A percentile compares a stretch with the other conserved stretches of the same genome.
These are phyloP conservation scores for Orestias chungarensis DNA, from an alignment of 2,797 vertebrate species.

Conservation along the genomic window DNA sequence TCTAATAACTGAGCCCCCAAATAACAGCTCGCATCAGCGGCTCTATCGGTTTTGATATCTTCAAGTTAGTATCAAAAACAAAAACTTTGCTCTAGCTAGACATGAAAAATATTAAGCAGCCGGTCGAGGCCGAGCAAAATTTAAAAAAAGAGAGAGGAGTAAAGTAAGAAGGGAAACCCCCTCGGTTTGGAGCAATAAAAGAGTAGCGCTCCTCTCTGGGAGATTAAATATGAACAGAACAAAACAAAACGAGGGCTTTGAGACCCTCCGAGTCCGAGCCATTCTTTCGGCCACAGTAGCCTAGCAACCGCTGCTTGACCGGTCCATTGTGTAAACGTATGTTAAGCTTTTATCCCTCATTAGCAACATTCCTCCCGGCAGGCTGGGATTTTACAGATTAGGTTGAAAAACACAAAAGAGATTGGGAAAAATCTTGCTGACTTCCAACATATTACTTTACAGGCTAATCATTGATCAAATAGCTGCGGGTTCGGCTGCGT, in stretches of 20 bases:
- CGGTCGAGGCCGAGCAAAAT: slow-evolving; percentile 31
- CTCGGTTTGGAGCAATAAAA: slow-evolving; percentile 75
- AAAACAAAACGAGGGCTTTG: slow-evolving; percentile 85
- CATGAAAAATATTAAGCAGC: slow-evolving; percentile 34
- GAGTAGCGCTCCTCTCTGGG: slow-evolving; percentile 78
- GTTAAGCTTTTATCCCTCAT: slow-evolving; percentile 84
- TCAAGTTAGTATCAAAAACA: neutral
- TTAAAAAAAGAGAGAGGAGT: slow-evolving; percentile 39
- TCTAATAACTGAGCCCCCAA: too few species aligned
- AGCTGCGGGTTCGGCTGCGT: slow-evolving; percentile 66
- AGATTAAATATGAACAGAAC: slow-evolving; percentile 86
- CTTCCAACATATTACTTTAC: slow-evolving; percentile 83
- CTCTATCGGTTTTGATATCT: neutral
- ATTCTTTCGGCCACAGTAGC: slow-evolving; percentile 84
- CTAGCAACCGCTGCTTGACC: slow-evolving; percentile 85
- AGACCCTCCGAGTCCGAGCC: slow-evolving; percentile 78
- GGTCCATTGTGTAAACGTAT: slow-evolving; percentile 84
- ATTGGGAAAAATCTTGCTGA: slow-evolving; percentile 82
- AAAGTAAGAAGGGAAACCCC: slow-evolving; percentile 75
- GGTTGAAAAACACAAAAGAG: slow-evolving; percentile 80
- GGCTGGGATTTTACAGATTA: slow-evolving; percentile 88
- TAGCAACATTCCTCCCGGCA: slow-evolving; percentile 80
- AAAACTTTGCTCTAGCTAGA: slow-evolving; percentile 22
- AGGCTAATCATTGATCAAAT: slow-evolving; percentile 80
- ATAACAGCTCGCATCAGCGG: slow-evolving; percentile 1